Conservation (phyloP, 2,888 invertebrate genomes). For the Eustalomyia histrio region DNA sequence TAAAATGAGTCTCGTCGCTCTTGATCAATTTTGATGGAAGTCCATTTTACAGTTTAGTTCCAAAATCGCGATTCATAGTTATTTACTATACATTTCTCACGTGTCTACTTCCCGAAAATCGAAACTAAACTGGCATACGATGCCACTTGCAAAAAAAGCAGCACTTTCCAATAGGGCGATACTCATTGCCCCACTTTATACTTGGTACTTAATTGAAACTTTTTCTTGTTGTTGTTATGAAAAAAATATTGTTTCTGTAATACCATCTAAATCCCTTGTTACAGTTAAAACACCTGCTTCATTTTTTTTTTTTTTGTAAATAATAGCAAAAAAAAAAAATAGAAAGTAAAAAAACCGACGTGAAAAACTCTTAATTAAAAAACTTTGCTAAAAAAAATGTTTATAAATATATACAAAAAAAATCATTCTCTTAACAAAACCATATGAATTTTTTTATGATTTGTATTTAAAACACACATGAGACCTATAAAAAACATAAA, state of each 20-base stretch:
- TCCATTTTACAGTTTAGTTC: too few relatives aligned
- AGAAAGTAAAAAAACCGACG: neutral
- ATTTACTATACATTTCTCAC: too few relatives aligned
- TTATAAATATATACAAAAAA: neutral
- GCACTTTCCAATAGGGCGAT: too few relatives aligned
- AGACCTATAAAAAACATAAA: slow-evolving; percentile 34
- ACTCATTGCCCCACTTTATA: too few relatives aligned
- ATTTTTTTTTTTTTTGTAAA: slow-evolving; percentile 18
- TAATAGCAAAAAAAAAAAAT: neutral
- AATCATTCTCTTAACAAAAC: slow-evolving; percentile 43
- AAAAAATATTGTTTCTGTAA: slow-evolving; percentile 46
- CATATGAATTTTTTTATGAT: slow-evolving; percentile 49
- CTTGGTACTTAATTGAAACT: neutral
- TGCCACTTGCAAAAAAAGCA: too few relatives aligned
- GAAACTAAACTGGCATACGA: too few relatives aligned
- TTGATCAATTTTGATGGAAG: too few relatives aligned
- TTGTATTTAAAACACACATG: slow-evolving; percentile 51
- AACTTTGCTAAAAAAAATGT: slow-evolving; percentile 37
- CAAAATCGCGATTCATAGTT: too few relatives aligned
- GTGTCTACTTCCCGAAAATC: too few relatives aligned
- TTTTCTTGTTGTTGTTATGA: neutral
- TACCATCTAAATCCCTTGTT: slow-evolving; percentile 49
- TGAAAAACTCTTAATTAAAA: slow-evolving; percentile 51
- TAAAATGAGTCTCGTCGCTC: too few relatives aligned
- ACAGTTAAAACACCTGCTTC: slow-evolving; percentile 55